Conservation (phyloP, 2,113 vertebrate genomes). For the Sciurus niger region DNA sequence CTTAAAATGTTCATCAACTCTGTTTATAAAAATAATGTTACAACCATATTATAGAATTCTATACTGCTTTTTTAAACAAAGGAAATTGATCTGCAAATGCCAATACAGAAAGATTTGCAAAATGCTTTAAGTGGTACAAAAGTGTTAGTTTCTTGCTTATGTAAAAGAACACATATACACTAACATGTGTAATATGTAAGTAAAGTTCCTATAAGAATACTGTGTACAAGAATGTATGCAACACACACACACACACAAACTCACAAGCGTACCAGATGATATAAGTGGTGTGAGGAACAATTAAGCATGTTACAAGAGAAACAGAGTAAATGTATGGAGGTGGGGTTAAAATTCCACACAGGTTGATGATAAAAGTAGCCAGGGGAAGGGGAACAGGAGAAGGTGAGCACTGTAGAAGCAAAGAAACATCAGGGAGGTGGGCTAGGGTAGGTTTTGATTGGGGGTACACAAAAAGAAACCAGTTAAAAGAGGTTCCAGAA, state of each 20-base stretch:
- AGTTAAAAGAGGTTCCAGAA: background rate
- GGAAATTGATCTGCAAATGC: background rate
- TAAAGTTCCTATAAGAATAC: background rate
- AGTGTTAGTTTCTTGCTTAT: background rate
- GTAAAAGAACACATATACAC: background rate
- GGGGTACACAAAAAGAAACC: background rate
- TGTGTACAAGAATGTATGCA: background rate
- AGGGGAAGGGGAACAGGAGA: too few species aligned
- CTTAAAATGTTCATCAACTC: conserved; percentile 21
- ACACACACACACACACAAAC: background rate
- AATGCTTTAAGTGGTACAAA: background rate
- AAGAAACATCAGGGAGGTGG: background rate
- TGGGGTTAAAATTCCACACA: background rate
- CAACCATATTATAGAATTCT: background rate
- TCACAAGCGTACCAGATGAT: background rate
- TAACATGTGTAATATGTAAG: background rate
- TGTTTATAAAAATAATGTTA: conserved; percentile 1
- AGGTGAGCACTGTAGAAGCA: background rate
- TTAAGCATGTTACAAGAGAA: background rate
- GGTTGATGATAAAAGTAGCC: background rate
- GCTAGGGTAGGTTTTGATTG: background rate
- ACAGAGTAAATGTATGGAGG: background rate
- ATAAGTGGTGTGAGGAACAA: background rate
- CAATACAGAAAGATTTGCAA: background rate
- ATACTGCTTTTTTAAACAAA: background rate